phyloP scores from a whole-genome alignment of 1,140 invertebrate genomes.

The Papilio machaon region DNA sequence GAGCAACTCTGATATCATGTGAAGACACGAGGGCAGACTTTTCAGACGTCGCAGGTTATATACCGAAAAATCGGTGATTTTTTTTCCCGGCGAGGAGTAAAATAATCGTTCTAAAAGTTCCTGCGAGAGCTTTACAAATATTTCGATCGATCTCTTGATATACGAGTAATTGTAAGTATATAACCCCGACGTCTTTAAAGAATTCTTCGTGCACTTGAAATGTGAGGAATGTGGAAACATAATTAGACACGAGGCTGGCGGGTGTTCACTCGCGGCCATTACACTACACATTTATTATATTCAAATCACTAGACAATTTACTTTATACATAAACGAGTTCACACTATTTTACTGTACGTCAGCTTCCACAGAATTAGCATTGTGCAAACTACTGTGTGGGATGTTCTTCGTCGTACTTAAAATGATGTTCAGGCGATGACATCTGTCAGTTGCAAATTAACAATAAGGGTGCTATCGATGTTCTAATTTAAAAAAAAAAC shows the following conservation, averaged over 20 bases:
- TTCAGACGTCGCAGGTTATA: slow-evolving; percentile 49
- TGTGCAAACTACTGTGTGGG: too few relatives aligned
- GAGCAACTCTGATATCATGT: not conserved
- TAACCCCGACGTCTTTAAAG: not conserved
- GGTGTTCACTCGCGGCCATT: too few relatives aligned
- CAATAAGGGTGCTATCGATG: not conserved
- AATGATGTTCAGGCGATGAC: not conserved
- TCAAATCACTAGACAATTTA: too few relatives aligned
- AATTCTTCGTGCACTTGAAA: not conserved
- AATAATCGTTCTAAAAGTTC: not conserved
- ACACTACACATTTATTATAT: too few relatives aligned
- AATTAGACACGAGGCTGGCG: too few relatives aligned
- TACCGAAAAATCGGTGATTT: slow-evolving; percentile 28
- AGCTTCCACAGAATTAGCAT: too few relatives aligned
- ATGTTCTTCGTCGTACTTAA: too few relatives aligned
- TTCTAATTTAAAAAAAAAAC: not conserved
- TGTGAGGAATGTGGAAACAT: too few relatives aligned
- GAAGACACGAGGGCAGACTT: not conserved
- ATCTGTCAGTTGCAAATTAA: too few relatives aligned
- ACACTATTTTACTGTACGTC: too few relatives aligned
- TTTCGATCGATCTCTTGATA: not conserved
- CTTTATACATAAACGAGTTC: too few relatives aligned
- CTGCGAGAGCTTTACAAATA: not conserved
- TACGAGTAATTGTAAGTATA: not conserved
- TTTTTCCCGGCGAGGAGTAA: not conserved